Evolutionary conservation across 2,113 vertebrate genomes (phyloP).

Genomic region (Sterna hirundo): DNA sequence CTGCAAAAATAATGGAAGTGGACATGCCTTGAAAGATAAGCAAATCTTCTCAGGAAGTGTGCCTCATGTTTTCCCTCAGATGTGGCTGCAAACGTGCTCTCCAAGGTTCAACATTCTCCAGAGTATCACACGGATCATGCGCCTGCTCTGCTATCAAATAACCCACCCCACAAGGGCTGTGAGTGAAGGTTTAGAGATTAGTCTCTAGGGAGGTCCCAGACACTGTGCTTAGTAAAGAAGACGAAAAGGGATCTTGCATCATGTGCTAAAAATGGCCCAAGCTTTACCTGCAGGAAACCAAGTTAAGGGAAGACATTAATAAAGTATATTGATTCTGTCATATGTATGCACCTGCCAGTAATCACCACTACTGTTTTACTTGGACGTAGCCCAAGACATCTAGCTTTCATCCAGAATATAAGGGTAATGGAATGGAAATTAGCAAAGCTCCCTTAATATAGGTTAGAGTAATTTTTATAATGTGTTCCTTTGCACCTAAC

Average conservation of each 20-base stretch:
- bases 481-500: background rate
- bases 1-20: background rate
- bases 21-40: background rate
- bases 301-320: background rate
- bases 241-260: background rate
- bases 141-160: background rate
- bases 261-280: slow-evolving; percentile 1
- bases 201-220: background rate
- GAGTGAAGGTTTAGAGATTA: background rate
- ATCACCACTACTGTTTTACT: background rate
- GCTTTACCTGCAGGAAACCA: slow-evolving; percentile 1
- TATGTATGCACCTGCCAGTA: background rate
- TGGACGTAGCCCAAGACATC: background rate
- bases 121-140: rapidly evolving
- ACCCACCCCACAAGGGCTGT: background rate
- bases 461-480: slow-evolving; percentile 19
- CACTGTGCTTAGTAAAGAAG: background rate
- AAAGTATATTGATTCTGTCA: background rate
- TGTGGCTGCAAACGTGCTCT: background rate
- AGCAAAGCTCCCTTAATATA: background rate
- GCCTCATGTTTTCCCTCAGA: background rate
- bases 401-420: background rate
- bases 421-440: slow-evolving; percentile 32
- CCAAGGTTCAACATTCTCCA: background rate
- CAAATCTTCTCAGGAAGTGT: background rate